Conservation (phyloP, 2,888 invertebrate genomes). For the Sabatieria punctata region DNA sequence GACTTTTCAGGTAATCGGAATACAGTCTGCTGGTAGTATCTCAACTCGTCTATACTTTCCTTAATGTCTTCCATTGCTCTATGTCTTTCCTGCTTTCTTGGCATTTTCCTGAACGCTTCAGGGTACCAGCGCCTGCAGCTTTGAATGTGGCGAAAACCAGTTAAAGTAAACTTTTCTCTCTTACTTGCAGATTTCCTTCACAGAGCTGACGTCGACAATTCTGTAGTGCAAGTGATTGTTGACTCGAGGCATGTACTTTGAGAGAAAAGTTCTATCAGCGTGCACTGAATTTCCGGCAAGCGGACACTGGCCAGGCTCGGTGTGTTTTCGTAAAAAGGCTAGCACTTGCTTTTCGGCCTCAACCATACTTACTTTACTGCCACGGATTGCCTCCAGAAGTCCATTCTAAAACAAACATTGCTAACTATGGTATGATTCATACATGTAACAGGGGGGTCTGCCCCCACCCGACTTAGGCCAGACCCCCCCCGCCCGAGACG, state of each 20-base stretch:
- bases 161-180: background rate
- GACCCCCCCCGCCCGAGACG: too few species aligned
- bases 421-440: too few species aligned
- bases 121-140: constrained; percentile 48
- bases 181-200: constrained; percentile 55
- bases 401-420: constrained; percentile 52
- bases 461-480: too few species aligned
- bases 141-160: background rate
- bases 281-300: constrained; percentile 74
- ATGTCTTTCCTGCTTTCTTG: constrained; percentile 30
- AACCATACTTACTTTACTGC: constrained; percentile 47
- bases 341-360: constrained; percentile 53
- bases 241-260: constrained; percentile 61
- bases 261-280: constrained; percentile 63
- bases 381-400: constrained; percentile 51
- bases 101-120: constrained; percentile 27
- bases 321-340: constrained; percentile 50
- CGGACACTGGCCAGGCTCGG: constrained; percentile 41
- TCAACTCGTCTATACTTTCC: constrained; percentile 65
- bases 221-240: constrained; percentile 68
- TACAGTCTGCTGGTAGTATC: constrained; percentile 49
- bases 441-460: too few species aligned
- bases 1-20: too few species aligned
- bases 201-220: constrained; percentile 71
- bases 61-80: constrained; percentile 54